These are phyloP conservation scores for Umimayanthus chanpuru DNA, from an alignment of 92 coral and sea anemone genomes.

Conservation along the genomic window DNA sequence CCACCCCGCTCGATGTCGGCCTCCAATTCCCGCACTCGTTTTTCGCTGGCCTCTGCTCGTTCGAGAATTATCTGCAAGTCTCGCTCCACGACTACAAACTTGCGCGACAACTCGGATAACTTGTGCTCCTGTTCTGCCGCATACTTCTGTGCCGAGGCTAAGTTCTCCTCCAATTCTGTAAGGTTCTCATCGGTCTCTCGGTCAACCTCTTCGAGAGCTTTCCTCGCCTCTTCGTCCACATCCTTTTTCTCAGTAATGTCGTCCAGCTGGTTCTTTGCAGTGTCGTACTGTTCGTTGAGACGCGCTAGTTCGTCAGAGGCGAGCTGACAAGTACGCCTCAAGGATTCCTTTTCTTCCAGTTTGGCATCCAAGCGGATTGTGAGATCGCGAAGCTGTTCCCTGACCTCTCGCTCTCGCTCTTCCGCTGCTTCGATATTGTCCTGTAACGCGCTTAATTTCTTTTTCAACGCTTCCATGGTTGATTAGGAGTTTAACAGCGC, in stretches of 20 bases:
- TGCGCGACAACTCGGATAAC: conserved; percentile 39
- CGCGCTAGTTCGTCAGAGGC: conserved; percentile 37
- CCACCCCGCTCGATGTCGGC: conserved; percentile 13
- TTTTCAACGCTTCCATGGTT: conserved; percentile 49
- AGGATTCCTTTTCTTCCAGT: conserved; percentile 45
- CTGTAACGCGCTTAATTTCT: conserved; percentile 33
- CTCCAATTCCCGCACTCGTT: conserved; percentile 15
- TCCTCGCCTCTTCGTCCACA: conserved; percentile 41
- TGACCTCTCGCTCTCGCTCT: conserved; percentile 52
- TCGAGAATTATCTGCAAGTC: conserved; percentile 47
- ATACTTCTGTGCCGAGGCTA: conserved; percentile 12
- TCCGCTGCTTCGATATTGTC: conserved; percentile 48
- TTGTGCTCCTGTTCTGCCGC: conserved; percentile 37
- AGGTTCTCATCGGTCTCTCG: conserved; percentile 49
- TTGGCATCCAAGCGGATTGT: conserved; percentile 37
- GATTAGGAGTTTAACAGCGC: background rate
- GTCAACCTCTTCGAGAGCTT: conserved; percentile 48
- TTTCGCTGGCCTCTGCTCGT: conserved; percentile 19
- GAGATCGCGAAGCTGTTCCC: conserved; percentile 28
- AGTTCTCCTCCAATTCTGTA: conserved; percentile 37
- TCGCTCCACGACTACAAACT: conserved; percentile 45
- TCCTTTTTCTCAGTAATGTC: conserved; percentile 30
- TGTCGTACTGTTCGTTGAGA: conserved; percentile 31
- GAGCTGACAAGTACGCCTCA: conserved; percentile 44
- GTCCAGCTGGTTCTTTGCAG: conserved; percentile 21